Evolutionary conservation across 2,113 vertebrate species (phyloP).

Genomic region (Lagopus leucura): DNA sequence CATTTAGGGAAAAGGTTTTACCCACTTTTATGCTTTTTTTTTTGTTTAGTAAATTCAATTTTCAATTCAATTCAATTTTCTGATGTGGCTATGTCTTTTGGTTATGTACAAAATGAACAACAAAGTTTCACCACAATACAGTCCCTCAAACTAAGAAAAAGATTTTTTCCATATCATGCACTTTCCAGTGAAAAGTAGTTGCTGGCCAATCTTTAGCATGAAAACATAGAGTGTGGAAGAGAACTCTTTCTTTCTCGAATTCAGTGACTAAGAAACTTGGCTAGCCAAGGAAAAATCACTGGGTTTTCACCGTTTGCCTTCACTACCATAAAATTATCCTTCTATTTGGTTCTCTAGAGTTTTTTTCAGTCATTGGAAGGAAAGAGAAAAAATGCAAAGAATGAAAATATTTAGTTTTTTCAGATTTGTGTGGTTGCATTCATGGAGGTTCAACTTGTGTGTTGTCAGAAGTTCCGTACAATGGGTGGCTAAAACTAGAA

Average conservation of each 20-base stretch:
- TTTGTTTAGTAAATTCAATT: not conserved
- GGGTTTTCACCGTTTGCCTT: not conserved
- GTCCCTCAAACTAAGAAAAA: not conserved
- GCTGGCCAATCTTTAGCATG: not conserved
- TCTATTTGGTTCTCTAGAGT: not conserved
- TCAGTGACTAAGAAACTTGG: not conserved
- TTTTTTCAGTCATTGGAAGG: not conserved
- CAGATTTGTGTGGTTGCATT: not conserved
- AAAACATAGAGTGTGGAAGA: not conserved
- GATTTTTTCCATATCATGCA: not conserved
- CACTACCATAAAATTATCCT: not conserved
- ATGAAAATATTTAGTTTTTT: slow-evolving; percentile 5
- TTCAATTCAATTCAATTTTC: not conserved
- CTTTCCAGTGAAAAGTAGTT: not conserved
- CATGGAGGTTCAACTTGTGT: not conserved
- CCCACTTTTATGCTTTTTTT: not conserved
- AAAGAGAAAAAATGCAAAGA: not conserved
- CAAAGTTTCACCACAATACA: not conserved
- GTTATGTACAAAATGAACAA: not conserved
- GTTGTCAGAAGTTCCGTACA: slow-evolving; percentile 8
- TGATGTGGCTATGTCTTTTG: not conserved
- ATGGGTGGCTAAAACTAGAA: not conserved
- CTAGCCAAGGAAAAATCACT: not conserved
- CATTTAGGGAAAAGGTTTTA: not conserved
- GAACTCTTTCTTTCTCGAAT: not conserved